A percentile compares a stretch with the other conserved stretches of the same genome.
Evolutionary conservation across 23 tunicate species (phyloP).

Genomic region (Clavelina lepadiformis): DNA sequence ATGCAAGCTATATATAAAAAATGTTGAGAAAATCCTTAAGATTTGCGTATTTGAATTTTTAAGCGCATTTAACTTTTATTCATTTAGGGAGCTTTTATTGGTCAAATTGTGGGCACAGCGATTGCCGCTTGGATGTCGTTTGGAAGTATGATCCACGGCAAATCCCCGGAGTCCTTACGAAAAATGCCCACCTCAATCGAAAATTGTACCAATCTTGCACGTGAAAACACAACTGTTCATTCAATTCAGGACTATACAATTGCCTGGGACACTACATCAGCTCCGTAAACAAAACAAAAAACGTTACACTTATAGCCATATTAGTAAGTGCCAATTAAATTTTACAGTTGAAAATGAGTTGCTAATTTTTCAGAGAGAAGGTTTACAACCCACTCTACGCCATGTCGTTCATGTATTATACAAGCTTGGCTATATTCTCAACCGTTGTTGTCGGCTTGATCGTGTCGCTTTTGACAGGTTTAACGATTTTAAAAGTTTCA

Average conservation of each 20-base stretch:
- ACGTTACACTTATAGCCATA: too few species aligned
- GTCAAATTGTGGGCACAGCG: slow-evolving; percentile 7
- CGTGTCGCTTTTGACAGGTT: slow-evolving; percentile 13
- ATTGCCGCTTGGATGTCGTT: background rate
- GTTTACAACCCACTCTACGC: background rate
- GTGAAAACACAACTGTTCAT: background rate
- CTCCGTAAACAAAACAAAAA: too few species aligned
- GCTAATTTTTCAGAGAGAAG: slow-evolving; percentile 9
- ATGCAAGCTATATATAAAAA: background rate
- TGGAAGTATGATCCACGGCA: slow-evolving; percentile 1
- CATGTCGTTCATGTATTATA: slow-evolving; percentile 3
- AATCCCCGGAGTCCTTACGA: background rate
- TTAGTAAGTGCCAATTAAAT: too few species aligned
- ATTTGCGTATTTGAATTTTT: background rate
- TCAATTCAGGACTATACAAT: background rate
- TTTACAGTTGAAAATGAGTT: too few species aligned
- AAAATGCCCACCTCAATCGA: background rate
- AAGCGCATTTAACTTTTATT: background rate
- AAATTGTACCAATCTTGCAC: background rate
- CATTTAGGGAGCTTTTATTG: background rate
- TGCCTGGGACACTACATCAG: too few species aligned
- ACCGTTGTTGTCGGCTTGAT: slow-evolving; percentile 1
- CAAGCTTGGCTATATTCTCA: background rate
- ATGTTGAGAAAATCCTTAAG: background rate
- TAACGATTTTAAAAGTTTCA: too few species aligned